phyloP scores from a whole-genome alignment of 2,797 vertebrate species.

The Zalophus californianus region DNA sequence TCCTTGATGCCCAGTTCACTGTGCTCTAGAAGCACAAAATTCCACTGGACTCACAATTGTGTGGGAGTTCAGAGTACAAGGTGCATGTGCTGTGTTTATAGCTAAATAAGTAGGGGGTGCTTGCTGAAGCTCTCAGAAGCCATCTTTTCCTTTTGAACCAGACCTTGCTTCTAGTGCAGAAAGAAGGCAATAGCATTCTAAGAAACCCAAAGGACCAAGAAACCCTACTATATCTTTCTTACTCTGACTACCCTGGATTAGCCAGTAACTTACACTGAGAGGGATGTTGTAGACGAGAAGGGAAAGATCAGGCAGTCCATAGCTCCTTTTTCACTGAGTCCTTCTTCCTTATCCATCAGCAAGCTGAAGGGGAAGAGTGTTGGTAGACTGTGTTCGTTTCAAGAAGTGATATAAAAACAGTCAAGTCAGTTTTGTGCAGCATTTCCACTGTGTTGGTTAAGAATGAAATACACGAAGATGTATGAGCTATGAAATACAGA shows the following conservation, averaged over 20 bases:
- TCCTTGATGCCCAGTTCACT: background rate
- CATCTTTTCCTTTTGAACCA: background rate
- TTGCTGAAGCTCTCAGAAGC: background rate
- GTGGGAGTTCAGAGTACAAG: background rate
- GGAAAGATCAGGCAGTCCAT: background rate
- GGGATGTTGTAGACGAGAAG: background rate
- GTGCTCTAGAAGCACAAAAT: background rate
- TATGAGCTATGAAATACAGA: background rate
- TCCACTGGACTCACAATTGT: fast-evolving
- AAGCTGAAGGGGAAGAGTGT: background rate
- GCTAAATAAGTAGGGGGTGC: background rate
- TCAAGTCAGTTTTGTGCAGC: background rate
- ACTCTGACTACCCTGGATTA: background rate
- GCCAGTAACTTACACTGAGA: background rate
- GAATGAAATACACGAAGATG: background rate
- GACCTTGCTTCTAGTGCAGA: background rate
- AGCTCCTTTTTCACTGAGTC: background rate
- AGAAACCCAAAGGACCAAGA: background rate
- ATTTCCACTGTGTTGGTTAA: background rate
- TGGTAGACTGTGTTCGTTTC: background rate
- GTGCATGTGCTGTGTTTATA: background rate
- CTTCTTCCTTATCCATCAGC: background rate
- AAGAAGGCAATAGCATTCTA: background rate
- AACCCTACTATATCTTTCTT: background rate
- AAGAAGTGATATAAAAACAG: background rate